These are phyloP conservation scores for Catonia carolina DNA, from an alignment of 2,888 invertebrate genomes.

Conservation along the genomic window DNA sequence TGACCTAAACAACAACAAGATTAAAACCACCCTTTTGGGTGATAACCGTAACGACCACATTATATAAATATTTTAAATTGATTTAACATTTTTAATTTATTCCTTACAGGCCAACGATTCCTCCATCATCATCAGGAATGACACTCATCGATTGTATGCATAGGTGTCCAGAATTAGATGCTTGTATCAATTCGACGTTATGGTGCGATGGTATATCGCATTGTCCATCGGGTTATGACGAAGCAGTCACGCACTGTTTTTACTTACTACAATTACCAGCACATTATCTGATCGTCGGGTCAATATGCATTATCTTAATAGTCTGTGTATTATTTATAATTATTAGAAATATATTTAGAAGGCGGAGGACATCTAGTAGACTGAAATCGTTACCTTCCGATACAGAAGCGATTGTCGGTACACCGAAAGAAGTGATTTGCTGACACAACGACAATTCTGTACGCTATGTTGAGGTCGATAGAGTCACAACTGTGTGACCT, in stretches of 20 bases:
- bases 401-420: conserved; percentile 42
- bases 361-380: conserved; percentile 53
- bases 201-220: conserved; percentile 76
- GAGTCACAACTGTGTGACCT: conserved; percentile 81
- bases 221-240: conserved; percentile 75
- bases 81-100: background rate
- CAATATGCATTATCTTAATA: conserved; percentile 29
- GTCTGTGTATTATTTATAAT: conserved; percentile 26
- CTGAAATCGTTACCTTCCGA: conserved; percentile 50
- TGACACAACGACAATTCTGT: conserved; percentile 89
- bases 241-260: conserved; percentile 70
- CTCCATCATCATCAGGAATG: conserved; percentile 22
- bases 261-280: conserved; percentile 64
- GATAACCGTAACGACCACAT: no score
- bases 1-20: no score
- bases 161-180: conserved; percentile 71
- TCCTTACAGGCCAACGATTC: conserved; percentile 26
- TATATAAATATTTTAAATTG: no score
- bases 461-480: conserved; percentile 83
- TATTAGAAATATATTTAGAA: conserved; percentile 43
- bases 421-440: conserved; percentile 86
- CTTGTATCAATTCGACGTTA: conserved; percentile 68
- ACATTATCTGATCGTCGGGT: conserved; percentile 42
- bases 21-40: no score
- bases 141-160: conserved; percentile 61